Evolutionary conservation across 2,888 invertebrate species (phyloP), one percentile per base, ranked within the genome.

Genomic region (Mythimna vitellina): DNA sequence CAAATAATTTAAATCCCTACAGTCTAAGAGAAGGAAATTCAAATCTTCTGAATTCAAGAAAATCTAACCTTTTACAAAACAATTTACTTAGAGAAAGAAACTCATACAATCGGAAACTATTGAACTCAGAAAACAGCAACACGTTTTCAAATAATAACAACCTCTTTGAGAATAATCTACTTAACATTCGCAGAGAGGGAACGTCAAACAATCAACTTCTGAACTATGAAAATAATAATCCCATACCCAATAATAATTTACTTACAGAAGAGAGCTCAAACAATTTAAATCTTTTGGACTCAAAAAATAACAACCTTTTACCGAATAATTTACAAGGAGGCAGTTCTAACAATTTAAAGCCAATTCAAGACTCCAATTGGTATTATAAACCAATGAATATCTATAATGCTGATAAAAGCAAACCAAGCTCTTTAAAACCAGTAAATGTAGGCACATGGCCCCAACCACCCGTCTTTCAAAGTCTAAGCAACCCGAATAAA

Each of bases 201-300:
- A 57, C 22, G 6, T 14, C 49, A 70, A 38, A 49, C 6, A 29
- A 57, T 20, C 7, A 29, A n/a, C 35, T 38, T 12, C n/a, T 35
- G 20, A 29, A 58, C 25, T 29, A 22, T 20, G 57, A 70, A 25
- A 57, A 58, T 68, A 12, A 68, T 29, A 29, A 69, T 17, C 5
- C 46, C 10, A 1, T n/a, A 35, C 42, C 10, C n/a, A 25, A 46
- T 32, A 14, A 54, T 32, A 17, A 54, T 35, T n/a, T 68, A 29
- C 49, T 38, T 1, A 68, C 14, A 12, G n/a, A 57, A n/a, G 12
- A 25, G 20, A 49, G 35, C n/a, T 32, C 32, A 56, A 35, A 67
- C 3, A 25, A 54, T 42, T 53, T 53, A 53, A 46, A 70, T 9
- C 2, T 12, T 38, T 7, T 20, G 9, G 9, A 42, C 32, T 35